Evolutionary conservation across 1,140 invertebrate genomes (phyloP).

Genomic region (Bombus pyrosoma): DNA sequence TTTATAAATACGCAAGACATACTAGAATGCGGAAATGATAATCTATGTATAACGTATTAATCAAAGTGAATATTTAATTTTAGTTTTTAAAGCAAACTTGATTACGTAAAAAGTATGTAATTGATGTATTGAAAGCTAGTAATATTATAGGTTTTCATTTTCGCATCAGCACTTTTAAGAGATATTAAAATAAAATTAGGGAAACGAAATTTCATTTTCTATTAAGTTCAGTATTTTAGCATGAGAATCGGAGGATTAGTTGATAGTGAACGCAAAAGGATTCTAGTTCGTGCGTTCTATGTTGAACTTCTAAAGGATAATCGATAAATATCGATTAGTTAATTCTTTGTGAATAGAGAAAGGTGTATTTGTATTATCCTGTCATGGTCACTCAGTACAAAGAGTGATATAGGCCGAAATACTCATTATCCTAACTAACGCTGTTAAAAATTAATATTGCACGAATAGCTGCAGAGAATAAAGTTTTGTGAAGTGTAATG

Average conservation of each 20-base stretch:
- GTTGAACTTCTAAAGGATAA: constrained; percentile 45
- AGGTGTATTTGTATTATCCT: constrained; percentile 58
- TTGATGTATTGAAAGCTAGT: no score
- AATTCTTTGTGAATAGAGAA: constrained; percentile 47
- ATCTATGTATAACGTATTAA: not conserved
- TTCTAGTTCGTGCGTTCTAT: constrained; percentile 57
- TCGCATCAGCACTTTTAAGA: not conserved
- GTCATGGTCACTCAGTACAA: constrained; percentile 53
- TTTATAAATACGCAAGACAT: not conserved
- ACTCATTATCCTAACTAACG: not conserved
- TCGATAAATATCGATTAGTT: constrained; percentile 69
- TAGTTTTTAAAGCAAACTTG: not conserved
- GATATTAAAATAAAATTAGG: not conserved
- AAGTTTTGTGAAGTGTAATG: not conserved
- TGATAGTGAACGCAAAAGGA: constrained; percentile 48
- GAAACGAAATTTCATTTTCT: not conserved
- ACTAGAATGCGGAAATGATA: not conserved
- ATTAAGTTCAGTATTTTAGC: not conserved
- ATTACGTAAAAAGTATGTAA: not conserved
- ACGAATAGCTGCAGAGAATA: not conserved
- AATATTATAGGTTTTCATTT: not conserved
- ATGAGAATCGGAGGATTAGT: not conserved
- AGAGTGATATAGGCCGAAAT: constrained; percentile 26
- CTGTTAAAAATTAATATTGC: not conserved
- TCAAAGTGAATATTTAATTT: not conserved